Percentiles rank a stretch among this genome's conserved stretches.
phyloP scores from a whole-genome alignment of 2,113 vertebrate genomes.

The Numenius arquata region DNA sequence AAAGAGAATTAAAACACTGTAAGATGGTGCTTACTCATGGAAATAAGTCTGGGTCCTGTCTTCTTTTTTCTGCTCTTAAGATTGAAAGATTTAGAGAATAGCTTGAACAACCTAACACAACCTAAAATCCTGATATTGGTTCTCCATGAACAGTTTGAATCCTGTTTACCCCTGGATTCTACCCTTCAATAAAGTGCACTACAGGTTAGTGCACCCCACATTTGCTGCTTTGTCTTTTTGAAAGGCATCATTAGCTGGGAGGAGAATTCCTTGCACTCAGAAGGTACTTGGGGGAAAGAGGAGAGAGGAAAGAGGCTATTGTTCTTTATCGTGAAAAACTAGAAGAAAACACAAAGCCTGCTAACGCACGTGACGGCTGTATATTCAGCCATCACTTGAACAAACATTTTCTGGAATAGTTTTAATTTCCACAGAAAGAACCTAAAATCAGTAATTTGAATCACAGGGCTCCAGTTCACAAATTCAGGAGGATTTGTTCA shows the following conservation, averaged over 20 bases:
- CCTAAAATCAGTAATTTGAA: not conserved
- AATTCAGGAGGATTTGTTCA: not conserved
- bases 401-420: not conserved
- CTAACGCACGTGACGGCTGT: not conserved
- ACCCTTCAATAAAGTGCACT: accelerated
- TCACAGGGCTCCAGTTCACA: not conserved
- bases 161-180: not conserved
- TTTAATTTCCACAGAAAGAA: not conserved
- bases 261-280: not conserved
- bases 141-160: not conserved
- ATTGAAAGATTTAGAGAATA: not conserved
- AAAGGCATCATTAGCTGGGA: not conserved
- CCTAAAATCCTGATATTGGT: not conserved
- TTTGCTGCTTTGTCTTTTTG: not conserved
- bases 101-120: not conserved
- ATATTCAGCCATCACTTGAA: not conserved
- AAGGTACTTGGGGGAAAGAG: not conserved
- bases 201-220: not conserved
- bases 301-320: not conserved
- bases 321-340: not conserved
- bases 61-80: not conserved
- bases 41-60: not conserved
- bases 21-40: not conserved
- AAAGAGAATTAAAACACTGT: not conserved
- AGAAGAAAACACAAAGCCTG: not conserved